Evolutionary conservation across 2,113 vertebrate species (phyloP), one percentile per base, ranked within the genome.

Genomic region (Acanthochromis polyacanthus): DNA sequence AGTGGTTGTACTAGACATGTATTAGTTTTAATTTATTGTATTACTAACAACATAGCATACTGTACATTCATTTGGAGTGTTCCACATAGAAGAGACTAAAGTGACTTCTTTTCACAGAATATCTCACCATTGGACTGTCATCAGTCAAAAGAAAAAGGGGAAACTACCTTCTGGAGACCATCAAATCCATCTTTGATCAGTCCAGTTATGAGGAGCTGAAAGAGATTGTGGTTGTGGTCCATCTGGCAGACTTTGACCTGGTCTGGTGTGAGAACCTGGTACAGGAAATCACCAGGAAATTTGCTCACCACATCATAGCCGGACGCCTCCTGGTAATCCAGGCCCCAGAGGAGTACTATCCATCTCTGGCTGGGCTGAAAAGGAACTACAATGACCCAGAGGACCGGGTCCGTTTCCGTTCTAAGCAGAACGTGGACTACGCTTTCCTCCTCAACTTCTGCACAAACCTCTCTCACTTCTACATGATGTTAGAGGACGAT

Each of bases 331-430:
- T 97, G 74, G 97, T 99, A 73, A 99, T 99, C 81, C 97, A 98
- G 0, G 96, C 98, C 20, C 97, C 97, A 14, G 96, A 97, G 89
- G 96, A 98, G 76, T 97, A 96, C 83, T 99, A 99, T 46, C 98
- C 98, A 4, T 95, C 94, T 55, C 81, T 99, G 84, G 95, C 97
- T 10, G 98, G 98, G 32, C 91, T 99, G 70, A 99, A 99, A 88
- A 96, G 98, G 94, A 99, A 99, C 89, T 99, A 99, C 88, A 99
- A 99, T 28, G 98, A 99, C 84, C 97, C 98, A 0, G 97, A 98
- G 77, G 97, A 99, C 57, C 93, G 98, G 36, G 98, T 99, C 28
- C 97, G 95, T 51, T 99, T 99, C 91, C 95, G 98, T 78, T 99
- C 98, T 30, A 99, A 99, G 82, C 98, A 99, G 93, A 99, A 99